phyloP scores from a whole-genome alignment of 2,888 invertebrate genomes.

The Aporophyla nigra region DNA sequence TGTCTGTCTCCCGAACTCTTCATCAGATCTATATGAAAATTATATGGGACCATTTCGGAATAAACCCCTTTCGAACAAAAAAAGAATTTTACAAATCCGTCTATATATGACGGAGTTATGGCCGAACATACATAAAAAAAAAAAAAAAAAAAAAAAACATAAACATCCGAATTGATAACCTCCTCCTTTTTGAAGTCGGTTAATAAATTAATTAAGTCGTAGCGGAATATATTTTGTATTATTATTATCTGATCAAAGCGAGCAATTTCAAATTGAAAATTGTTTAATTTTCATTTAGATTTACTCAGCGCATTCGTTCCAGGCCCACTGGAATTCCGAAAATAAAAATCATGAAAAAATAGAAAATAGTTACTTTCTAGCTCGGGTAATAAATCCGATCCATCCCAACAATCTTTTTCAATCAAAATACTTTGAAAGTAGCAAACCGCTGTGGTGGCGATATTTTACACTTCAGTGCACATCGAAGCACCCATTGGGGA shows the following conservation, averaged over 20 bases:
- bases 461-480: constrained; percentile 23
- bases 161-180: too few species aligned
- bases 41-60: too few species aligned
- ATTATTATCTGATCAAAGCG: neutral
- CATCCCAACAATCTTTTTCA: neutral
- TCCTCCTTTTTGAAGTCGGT: too few species aligned
- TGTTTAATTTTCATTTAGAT: neutral
- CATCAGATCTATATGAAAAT: too few species aligned
- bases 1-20: too few species aligned
- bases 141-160: too few species aligned
- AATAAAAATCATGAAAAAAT: neutral
- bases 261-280: neutral
- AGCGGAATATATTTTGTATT: too few species aligned
- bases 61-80: too few species aligned
- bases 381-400: neutral
- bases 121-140: too few species aligned
- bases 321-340: neutral
- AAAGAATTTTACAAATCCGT: too few species aligned
- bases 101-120: too few species aligned
- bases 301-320: neutral
- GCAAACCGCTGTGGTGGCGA: neutral
- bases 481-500: constrained; percentile 10
- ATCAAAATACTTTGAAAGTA: constrained; percentile 13
- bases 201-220: too few species aligned
- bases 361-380: neutral